Evolutionary conservation across 2,113 vertebrate genomes (phyloP).

Genomic region (Cichladusa arquata): DNA sequence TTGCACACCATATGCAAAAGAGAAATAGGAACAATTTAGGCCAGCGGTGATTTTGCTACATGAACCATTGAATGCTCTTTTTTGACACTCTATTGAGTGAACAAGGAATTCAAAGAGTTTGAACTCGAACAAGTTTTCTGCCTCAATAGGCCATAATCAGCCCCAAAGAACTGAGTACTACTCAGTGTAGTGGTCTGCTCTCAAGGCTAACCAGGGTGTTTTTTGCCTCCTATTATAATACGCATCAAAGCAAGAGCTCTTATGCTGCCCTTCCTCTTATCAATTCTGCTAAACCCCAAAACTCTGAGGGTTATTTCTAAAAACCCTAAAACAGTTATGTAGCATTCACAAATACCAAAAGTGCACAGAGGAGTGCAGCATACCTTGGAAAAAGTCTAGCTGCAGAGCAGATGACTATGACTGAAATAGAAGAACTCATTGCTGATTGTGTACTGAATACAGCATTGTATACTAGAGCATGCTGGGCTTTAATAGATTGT

Average conservation of each 20-base stretch:
- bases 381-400: neutral
- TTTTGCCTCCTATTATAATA: constrained; percentile 90
- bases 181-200: constrained; percentile 89
- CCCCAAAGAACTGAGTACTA: constrained; percentile 92
- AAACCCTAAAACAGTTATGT: constrained; percentile 49
- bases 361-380: neutral
- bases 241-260: constrained; percentile 83
- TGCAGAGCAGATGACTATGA: neutral
- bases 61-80: constrained; percentile 97
- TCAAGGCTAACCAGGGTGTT: constrained; percentile 92
- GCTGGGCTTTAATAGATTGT: constrained; percentile 9
- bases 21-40: constrained; percentile 86
- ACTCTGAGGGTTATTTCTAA: constrained; percentile 68
- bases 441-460: constrained; percentile 10
- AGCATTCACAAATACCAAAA: constrained; percentile 64
- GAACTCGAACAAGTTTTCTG: constrained; percentile 99
- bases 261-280: constrained; percentile 75
- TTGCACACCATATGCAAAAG: constrained; percentile 87
- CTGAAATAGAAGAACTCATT: neutral
- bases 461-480: constrained; percentile 15
- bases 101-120: constrained; percentile 98
- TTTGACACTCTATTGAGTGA: constrained; percentile 95
- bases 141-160: constrained; percentile 98
- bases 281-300: constrained; percentile 71
- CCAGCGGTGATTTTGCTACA: constrained; percentile 89